A percentile compares a stretch with the other conserved stretches of the same genome.
Evolutionary conservation across 1,140 invertebrate species (phyloP).

Genomic region (Bradysia coprophila): DNA sequence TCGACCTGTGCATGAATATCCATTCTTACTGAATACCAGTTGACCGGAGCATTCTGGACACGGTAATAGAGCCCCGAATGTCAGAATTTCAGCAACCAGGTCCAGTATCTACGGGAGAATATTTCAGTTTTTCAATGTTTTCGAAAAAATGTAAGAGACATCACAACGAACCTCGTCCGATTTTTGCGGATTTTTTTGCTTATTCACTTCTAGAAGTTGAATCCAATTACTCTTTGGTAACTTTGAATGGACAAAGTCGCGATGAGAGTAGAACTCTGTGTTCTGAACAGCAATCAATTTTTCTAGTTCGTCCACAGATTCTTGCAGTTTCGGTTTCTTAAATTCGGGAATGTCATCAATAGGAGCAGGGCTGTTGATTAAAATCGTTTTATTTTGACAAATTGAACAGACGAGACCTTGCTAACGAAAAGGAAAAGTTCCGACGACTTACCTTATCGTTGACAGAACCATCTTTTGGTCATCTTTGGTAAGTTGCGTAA

Average conservation of each 20-base stretch:
- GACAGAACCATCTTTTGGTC: conserved; percentile 41
- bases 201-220: conserved; percentile 5
- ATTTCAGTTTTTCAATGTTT: too few relatives aligned
- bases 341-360: background rate
- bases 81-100: conserved; percentile 60
- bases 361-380: background rate
- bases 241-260: too few relatives aligned
- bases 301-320: too few relatives aligned
- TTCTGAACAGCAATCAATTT: too few relatives aligned
- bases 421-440: too few relatives aligned
- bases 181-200: conserved; percentile 26
- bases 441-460: too few relatives aligned
- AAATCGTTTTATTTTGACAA: background rate
- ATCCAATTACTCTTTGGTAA: background rate
- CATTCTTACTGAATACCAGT: conserved; percentile 48
- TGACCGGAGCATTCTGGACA: conserved; percentile 71
- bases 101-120: conserved; percentile 57
- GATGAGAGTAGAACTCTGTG: too few relatives aligned
- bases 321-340: background rate
- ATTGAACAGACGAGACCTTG: too few relatives aligned
- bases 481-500: conserved; percentile 44
- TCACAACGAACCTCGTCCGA: conserved; percentile 40
- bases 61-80: conserved; percentile 63
- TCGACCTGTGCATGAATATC: conserved; percentile 64
- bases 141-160: too few relatives aligned